A percentile compares a stretch with the other conserved stretches of the same genome.
phyloP scores from a whole-genome alignment of 1,140 invertebrate genomes.

The Drosophila leontia region DNA sequence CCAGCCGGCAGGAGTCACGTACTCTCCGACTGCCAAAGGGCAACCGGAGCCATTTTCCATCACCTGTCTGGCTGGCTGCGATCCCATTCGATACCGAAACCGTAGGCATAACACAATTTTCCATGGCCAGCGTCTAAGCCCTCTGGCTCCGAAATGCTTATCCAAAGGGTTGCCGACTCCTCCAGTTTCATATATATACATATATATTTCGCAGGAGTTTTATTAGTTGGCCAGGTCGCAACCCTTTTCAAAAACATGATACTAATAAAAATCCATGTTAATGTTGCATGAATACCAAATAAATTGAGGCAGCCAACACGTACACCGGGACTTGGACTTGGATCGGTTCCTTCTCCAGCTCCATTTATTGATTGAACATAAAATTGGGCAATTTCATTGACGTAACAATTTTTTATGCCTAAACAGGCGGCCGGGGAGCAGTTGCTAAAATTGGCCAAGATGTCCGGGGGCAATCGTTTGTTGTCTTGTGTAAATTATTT shows the following conservation, averaged over 20 bases:
- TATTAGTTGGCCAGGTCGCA: conserved; percentile 53
- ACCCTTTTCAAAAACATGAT: conserved; percentile 83
- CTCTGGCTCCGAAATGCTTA: conserved; percentile 23
- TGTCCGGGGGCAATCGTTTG: conserved; percentile 20
- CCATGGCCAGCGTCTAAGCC: conserved; percentile 63
- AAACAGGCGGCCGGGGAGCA: conserved; percentile 61
- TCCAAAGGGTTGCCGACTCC: conserved; percentile 31
- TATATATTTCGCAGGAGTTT: conserved; percentile 45
- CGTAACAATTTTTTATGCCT: conserved; percentile 69
- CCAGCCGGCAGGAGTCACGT: conserved; percentile 68
- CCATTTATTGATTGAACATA: conserved; percentile 82
- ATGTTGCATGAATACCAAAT: conserved; percentile 84
- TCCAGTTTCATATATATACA: not conserved
- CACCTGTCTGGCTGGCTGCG: conserved; percentile 58
- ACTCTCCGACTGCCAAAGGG: conserved; percentile 55
- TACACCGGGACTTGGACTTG: conserved; percentile 4
- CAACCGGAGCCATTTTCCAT: conserved; percentile 61
- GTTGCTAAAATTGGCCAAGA: conserved; percentile 43
- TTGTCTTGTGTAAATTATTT: conserved; percentile 75
- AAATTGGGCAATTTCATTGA: conserved; percentile 81
- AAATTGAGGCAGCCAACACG: conserved; percentile 81
- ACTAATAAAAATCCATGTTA: conserved; percentile 84
- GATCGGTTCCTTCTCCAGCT: not conserved
- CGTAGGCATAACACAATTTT: conserved; percentile 66
- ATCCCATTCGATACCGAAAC: conserved; percentile 29